These are phyloP conservation scores for Limnephilus auricula DNA, from an alignment of 2,888 invertebrate genomes.

Conservation along the genomic window DNA sequence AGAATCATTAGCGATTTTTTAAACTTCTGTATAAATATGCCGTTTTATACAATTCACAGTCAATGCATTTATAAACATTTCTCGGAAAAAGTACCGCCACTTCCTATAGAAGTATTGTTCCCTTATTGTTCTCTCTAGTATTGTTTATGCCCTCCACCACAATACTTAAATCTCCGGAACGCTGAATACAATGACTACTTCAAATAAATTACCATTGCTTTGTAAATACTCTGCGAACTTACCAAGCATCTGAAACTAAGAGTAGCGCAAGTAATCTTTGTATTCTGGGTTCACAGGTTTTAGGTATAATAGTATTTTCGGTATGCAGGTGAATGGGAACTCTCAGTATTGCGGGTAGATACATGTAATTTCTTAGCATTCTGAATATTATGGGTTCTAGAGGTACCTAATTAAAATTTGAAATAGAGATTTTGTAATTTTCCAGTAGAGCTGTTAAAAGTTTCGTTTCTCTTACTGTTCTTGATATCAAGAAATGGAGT, in stretches of 20 bases:
- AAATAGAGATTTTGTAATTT: too few relatives aligned
- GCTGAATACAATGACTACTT: conserved; percentile 42
- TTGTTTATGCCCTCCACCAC: neutral
- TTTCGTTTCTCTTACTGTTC: too few relatives aligned
- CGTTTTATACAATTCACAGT: neutral
- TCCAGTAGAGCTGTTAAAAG: too few relatives aligned
- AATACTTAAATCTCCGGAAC: conserved; percentile 38
- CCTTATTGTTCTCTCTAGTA: neutral
- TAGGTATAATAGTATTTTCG: neutral
- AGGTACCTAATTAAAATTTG: too few relatives aligned
- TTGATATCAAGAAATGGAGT: too few relatives aligned
- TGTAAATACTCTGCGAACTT: conserved; percentile 15
- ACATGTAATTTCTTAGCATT: neutral
- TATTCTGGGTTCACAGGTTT: neutral
- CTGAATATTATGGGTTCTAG: neutral
- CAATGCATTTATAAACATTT: neutral
- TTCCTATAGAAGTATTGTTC: neutral
- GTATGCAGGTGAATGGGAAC: neutral
- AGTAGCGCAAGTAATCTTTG: neutral
- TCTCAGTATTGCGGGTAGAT: neutral
- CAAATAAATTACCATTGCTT: conserved; percentile 57
- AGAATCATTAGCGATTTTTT: neutral
- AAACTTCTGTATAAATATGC: neutral
- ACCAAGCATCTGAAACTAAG: neutral
- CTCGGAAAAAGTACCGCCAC: neutral